phyloP scores from a whole-genome alignment of 2,113 vertebrate species.

The Otolemur garnettii region DNA sequence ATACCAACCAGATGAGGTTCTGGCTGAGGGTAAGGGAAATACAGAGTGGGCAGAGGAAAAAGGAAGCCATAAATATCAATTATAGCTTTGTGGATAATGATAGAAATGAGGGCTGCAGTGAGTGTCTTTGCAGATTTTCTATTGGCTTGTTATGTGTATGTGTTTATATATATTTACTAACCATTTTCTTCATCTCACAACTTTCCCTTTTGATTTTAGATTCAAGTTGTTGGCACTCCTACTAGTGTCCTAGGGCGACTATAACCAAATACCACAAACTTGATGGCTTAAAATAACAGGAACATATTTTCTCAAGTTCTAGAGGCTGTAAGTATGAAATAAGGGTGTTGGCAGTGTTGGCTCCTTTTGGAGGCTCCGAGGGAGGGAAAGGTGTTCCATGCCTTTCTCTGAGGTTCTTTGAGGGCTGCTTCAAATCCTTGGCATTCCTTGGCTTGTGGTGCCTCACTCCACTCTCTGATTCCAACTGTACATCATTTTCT shows the following conservation, averaged over 20 bases:
- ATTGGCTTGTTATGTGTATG: background rate
- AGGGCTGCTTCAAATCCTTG: background rate
- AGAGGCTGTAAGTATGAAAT: background rate
- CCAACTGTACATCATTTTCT: background rate
- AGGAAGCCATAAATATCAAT: background rate
- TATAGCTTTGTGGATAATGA: background rate
- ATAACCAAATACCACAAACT: background rate
- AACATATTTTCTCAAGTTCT: background rate
- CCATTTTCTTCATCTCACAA: background rate
- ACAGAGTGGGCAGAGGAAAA: background rate
- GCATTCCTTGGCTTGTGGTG: background rate
- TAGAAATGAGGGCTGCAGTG: background rate
- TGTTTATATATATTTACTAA: background rate
- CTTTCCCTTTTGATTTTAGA: background rate
- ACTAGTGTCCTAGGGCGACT: background rate
- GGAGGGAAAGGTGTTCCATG: background rate
- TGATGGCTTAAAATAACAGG: background rate
- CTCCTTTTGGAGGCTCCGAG: background rate
- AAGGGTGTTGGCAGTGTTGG: background rate
- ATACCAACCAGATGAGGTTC: background rate
- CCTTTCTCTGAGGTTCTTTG: background rate
- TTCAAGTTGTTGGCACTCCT: background rate
- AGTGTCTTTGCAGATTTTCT: background rate
- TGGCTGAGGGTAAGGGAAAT: background rate
- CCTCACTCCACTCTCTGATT: background rate